Conservation (phyloP, 2,797 vertebrate species). For the Spinibarbus caldwelli region DNA sequence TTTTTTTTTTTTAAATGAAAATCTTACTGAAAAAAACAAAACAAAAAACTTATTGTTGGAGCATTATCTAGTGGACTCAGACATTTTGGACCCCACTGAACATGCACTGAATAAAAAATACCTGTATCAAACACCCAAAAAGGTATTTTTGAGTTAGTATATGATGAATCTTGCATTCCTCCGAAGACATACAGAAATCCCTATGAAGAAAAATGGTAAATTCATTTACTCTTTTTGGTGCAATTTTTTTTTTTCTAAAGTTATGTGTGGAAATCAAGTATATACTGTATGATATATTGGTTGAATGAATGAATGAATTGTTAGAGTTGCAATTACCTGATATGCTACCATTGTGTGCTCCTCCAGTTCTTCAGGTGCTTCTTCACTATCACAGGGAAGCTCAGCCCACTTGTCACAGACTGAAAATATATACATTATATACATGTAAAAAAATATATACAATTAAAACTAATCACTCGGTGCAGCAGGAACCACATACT, state of each 20-base stretch:
- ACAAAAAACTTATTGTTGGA: too few relatives aligned
- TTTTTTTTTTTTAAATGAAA: too few relatives aligned
- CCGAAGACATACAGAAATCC: conserved; percentile 83
- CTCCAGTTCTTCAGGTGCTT: conserved; percentile 85
- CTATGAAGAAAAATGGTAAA: conserved; percentile 65
- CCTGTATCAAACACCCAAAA: conserved; percentile 85
- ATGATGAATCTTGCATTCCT: conserved; percentile 84
- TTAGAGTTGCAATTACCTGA: conserved; percentile 72
- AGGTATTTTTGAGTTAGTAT: conserved; percentile 74
- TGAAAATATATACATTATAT: conserved; percentile 60
- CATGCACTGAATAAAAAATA: conserved; percentile 65
- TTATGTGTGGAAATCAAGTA: not conserved
- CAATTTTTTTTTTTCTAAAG: not conserved
- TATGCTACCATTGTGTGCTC: conserved; percentile 86
- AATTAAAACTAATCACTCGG: not conserved
- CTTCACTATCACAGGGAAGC: conserved; percentile 73
- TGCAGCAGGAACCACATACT: not conserved
- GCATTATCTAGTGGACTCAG: not conserved
- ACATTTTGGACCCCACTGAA: not conserved
- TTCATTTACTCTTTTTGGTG: not conserved
- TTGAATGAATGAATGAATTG: not conserved
- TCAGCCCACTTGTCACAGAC: conserved; percentile 81
- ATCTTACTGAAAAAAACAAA: too few relatives aligned
- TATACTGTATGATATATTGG: not conserved
- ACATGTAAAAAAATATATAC: too few relatives aligned